Evolutionary conservation across 2,888 invertebrate genomes (phyloP), one percentile per base, ranked within the genome.

Genomic region (Napeogenes inachia): DNA sequence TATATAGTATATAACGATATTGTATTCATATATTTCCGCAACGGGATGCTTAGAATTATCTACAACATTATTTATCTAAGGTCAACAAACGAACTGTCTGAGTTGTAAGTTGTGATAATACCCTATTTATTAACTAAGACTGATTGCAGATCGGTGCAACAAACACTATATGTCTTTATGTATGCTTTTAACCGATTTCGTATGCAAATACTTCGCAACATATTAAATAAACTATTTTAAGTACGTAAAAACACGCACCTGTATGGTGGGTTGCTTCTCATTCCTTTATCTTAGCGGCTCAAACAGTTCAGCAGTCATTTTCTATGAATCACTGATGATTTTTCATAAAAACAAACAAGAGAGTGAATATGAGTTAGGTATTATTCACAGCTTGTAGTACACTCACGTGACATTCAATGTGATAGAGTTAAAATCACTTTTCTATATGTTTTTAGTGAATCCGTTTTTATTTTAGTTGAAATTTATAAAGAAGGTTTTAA

Each of bases 61-160:
- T 75, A 65, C 57, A 57, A 62, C 73, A 74, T 71, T 74, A 73
- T 78, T 77, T 82, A 84, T 85, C 82, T 76, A 73, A 77, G 86
- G 84, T 87, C 84, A 86, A 79, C 73, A 82, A 64, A 80, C 79
- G 68, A 71, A 68, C 70, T 73, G 70, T 69, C 74, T 75, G 75
- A 74, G 76, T 78, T 76, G 69, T 71, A 68, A 70, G 71, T 73
- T 70, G 64, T 64, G 68, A 81, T 82, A 80, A 75, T 72, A 70
- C 67, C 68, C 74, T 76, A 78, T 80, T 81, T 80, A 80, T 82
- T 71, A 70, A 71, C 68, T 70, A 65, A 64, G 67, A 66, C 58
- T 67, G 65, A 69, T 61, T 63, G 57, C 59, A 68, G 65, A 64
- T 59, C 50, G 60, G 63, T 56, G 59, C 60, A 60, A 35, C 55